Evolutionary conservation across 2,888 invertebrate species (phyloP), one percentile per base, ranked within the genome.

Genomic region (Micropterix aruncella): DNA sequence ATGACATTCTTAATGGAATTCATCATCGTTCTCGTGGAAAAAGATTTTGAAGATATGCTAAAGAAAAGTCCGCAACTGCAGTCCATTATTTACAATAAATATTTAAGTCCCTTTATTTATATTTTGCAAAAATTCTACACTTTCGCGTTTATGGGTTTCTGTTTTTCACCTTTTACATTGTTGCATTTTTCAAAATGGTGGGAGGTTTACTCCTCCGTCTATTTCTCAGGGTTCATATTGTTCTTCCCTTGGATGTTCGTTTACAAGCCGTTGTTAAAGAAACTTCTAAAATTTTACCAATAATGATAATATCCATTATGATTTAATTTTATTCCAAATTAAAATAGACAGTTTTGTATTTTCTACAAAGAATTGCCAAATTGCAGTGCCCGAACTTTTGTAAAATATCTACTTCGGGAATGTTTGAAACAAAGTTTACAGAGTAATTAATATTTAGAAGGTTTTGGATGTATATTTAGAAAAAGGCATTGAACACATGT

Each of bases 1-100:
- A 70, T 89, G 56, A 85, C 88, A 40, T 97, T 97, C 71, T 74
- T 88, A 46, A 80, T 92, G 62, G 97, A 97, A 59, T 95, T 93
- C 59, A 65, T 89, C 19, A 82, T 90, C 19, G 86, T 94, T 60
- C 78, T 78, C 49, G 77, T 86, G 57, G 94, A 95, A 56, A 86
- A 83, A 65, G 87, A 90, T 57, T 53, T 82, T 1, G 75, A 75
- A 55, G 56, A 65, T 1, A 70, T 79, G 4, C 53, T 83, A 1
- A 57, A 59, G 16, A 73, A 66, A 49, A 75, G 77, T 38, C 59
- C 63, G 48, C 54, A 62, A 1, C 67, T 79, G 40, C 57, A 69
- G 7, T 54, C 56, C 3, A 56, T 76, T 36, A 65, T 78, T 54
- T 55, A 61, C 1, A 62, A 62, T 18, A 54, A 57, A 0, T 44